Base-by-base conservation (phyloP, 2,888 invertebrate genomes). In the Drosophila aldrichi region DNA sequence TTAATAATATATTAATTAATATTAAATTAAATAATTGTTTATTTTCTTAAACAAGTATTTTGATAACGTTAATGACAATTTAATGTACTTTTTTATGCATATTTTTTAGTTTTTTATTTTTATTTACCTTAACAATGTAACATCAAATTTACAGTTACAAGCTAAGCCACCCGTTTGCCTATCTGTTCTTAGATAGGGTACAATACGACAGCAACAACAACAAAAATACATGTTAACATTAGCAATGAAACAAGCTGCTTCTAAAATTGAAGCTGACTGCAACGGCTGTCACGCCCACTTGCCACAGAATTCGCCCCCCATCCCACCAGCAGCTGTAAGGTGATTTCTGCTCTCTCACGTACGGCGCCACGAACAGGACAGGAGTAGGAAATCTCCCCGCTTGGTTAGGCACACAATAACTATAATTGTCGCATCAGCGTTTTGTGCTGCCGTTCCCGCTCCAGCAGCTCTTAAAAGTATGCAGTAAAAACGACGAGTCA, bases 341-440 rank as follows among this genome's bases (percentile, higher is more conserved):
- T 78, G 70, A 60, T 20, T 20, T 46, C 44, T 46, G 61, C 59
- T 55, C 62, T 41, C 83, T 79, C 83, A 82, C 83, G 82, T 82
- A 83, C 74, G 40, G 36, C 46, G 34, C 29, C 36, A 8, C 51
- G 20, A n/a, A 29, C 34, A 46, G 48, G 22, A 29, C 34, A 46
- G 48, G 22, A 41, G 66, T 34, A 51, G 64, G 18, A 61, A 54
- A 57, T 63, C 65, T 61, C 52, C 66, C 69, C 61, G 64, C 67
- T 62, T 65, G 72, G 70, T 79, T 82, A 82, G 79, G 80, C 85
- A 85, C 84, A 85, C 87, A 85, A 85, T 85, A 86, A 85, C 87
- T 86, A 85, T 86, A 86, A 85, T 86, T 85, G 85, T 84, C 85
- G 87, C 85, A 85, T 86, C 85, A 85, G 87, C 85, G 74, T 86